Evolutionary conservation across 2,797 vertebrate species (phyloP), one percentile per base, ranked within the genome.

Genomic region (Serranus cabrilla): DNA sequence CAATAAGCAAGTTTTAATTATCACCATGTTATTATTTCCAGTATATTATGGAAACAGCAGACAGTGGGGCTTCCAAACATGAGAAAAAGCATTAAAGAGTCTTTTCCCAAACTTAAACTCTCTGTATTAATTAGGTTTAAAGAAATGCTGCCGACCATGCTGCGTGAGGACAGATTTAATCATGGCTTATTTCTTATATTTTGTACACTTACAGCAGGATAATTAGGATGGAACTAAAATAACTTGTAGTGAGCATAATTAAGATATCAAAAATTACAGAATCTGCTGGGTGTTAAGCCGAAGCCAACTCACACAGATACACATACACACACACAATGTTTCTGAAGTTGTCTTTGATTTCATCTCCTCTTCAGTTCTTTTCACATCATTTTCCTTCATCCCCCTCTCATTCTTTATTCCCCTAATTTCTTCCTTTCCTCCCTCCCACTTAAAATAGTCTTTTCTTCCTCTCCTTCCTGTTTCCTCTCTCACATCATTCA

Each of bases 401-500:
- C 31, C 2, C 27, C 17, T n/a, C 7, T 25, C 20, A 21, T 49
- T 55, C 18, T 42, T 45, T 16, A 46, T n/a, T 31, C 14, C 20
- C 49, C 57, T 21, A 1, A 43, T 69, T 51, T 23, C 55, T 72
- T 58, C 49, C 16, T 64, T 62, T 69, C 27, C 25, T 16, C 0
- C 20, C 17, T 46, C n/a, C 14, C 11, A 2, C 70, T 74, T 50
- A 20, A 58, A 81, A 25, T 1, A 11, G 0, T 46, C 2, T 23
- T 13, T 43, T 51, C 37, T 43, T 7, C 2, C 2, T 42, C 2
- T 12, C 9, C 1, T 40, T 54, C 62, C 61, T 55, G 40, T 27
- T 79, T 78, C 55, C 56, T 74, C 40, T 52, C 23, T 21, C 10
- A 23, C 69, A 55, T 77, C 55, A 8, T 17, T 50, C 57, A n/a